Evolutionary conservation across 2,797 vertebrate genomes (phyloP), one percentile per base, ranked within the genome.

Genomic region (Peromyscus eremicus): DNA sequence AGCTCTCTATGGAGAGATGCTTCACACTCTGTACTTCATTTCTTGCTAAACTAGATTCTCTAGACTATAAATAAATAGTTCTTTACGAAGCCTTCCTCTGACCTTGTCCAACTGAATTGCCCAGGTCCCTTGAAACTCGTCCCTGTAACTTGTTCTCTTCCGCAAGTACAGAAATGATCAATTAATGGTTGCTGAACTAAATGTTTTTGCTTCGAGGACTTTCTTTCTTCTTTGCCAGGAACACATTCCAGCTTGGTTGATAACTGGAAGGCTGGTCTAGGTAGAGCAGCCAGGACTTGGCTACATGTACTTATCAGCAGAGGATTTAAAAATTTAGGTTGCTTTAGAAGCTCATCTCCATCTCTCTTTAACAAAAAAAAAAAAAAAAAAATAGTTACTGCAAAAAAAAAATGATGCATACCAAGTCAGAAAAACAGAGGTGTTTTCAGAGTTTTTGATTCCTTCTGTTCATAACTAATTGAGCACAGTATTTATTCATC

Each of bases 121-220:
- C 52, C 89, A 79, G 0, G 5, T 23, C 64, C 34, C 79, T 96
- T 92, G 95, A 97, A 98, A 97, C 37, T 27, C 94, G 73, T 87
- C 94, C 52, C 27, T 89, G 62, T 87, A 95, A 97, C 92, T 96
- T 97, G 64, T 92, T 71, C 2, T 92, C 60, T 55, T 9, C 34
- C 94, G 13, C 21, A 97, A 82, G 80, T 89, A 96, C 8, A 76
- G 70, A 97, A 96, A 91, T 11, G 55, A 95, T 94, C 16, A 16
- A 49, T 90, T 97, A 95, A 92, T 79, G 68, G 55, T 92, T 90
- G 81, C 76, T 55, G 90, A 94, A 49, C 76, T 14, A 0, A 85
- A 82, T 60, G 21, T 52, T 97, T 98, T 92, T 94, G 19, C 76
- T 94, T 94, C 94, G n/a, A 80, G 57, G 76, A 55, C 25, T 92